Percentiles rank a stretch among this genome's conserved stretches.
phyloP scores from a whole-genome alignment of 2,797 vertebrate species.

The Hippoglossus hippoglossus region DNA sequence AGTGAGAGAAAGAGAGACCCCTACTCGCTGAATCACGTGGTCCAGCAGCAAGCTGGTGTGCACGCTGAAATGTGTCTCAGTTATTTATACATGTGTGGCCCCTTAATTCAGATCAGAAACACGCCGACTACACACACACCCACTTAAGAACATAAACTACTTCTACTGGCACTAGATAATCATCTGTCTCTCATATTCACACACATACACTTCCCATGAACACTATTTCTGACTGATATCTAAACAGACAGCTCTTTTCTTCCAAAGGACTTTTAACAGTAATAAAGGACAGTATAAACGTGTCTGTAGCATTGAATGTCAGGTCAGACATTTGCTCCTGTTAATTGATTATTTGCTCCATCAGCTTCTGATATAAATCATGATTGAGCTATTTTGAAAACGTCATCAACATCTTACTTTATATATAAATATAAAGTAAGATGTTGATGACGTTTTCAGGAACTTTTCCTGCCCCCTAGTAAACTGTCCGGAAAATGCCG shows the following conservation, averaged over 20 bases:
- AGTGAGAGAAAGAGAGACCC: conserved; percentile 50
- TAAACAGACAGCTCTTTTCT: too few relatives aligned
- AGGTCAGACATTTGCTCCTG: too few relatives aligned
- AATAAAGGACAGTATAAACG: not conserved
- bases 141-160: conserved; percentile 21
- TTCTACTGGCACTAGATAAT: not conserved
- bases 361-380: too few relatives aligned
- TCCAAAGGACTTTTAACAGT: too few relatives aligned
- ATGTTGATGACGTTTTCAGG: too few relatives aligned
- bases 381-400: too few relatives aligned
- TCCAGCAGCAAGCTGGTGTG: conserved; percentile 44
- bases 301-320: too few relatives aligned
- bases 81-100: conserved; percentile 63
- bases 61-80: conserved; percentile 25
- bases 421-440: too few relatives aligned
- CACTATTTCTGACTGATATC: not conserved
- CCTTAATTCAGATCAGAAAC: conserved; percentile 59
- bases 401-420: too few relatives aligned
- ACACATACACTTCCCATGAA: not conserved
- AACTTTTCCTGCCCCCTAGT: too few relatives aligned
- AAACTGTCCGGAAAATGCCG: too few relatives aligned
- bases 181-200: not conserved
- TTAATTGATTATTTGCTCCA: too few relatives aligned
- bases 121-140: conserved; percentile 27
- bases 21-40: conserved; percentile 65